These are phyloP conservation scores for Poeciliopsis paucimaculata DNA, from an alignment of 2,797 vertebrate genomes.

Conservation along the genomic window DNA sequence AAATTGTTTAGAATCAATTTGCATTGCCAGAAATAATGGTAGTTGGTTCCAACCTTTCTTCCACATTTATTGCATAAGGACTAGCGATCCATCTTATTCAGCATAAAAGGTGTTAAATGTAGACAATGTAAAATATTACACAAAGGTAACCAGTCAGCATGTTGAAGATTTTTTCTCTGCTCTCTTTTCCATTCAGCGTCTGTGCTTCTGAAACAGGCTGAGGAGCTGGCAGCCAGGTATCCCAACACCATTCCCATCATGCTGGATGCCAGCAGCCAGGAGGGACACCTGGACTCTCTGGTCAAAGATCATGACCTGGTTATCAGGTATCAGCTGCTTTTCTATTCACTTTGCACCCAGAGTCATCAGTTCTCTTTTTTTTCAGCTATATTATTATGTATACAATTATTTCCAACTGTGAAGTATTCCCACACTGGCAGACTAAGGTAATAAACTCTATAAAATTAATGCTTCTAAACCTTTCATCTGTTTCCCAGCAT, in stretches of 20 bases:
- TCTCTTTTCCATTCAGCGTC: slow-evolving; percentile 79
- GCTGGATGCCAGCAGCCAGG: slow-evolving; percentile 84
- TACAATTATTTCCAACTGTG: background rate
- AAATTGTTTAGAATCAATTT: no score
- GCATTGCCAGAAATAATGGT: no score
- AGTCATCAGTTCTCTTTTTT: background rate
- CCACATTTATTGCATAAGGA: no score
- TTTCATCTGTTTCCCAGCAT: slow-evolving; percentile 66
- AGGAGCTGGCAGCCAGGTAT: slow-evolving; percentile 85
- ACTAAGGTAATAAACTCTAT: background rate
- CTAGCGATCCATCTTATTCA: no score
- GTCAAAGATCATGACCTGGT: slow-evolving; percentile 91
- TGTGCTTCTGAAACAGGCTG: slow-evolving; percentile 85
- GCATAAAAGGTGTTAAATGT: no score
- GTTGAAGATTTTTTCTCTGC: background rate
- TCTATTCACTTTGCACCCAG: background rate
- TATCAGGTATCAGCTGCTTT: slow-evolving; percentile 84
- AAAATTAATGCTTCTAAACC: background rate
- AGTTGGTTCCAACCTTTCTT: no score
- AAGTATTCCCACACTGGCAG: background rate
- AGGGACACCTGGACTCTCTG: slow-evolving; percentile 85
- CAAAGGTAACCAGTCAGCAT: background rate
- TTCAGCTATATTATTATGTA: background rate
- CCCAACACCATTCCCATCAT: slow-evolving; percentile 84
- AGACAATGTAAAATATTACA: background rate